phyloP scores from a whole-genome alignment of 2,113 vertebrate genomes.

The Podarcis raffonei region DNA sequence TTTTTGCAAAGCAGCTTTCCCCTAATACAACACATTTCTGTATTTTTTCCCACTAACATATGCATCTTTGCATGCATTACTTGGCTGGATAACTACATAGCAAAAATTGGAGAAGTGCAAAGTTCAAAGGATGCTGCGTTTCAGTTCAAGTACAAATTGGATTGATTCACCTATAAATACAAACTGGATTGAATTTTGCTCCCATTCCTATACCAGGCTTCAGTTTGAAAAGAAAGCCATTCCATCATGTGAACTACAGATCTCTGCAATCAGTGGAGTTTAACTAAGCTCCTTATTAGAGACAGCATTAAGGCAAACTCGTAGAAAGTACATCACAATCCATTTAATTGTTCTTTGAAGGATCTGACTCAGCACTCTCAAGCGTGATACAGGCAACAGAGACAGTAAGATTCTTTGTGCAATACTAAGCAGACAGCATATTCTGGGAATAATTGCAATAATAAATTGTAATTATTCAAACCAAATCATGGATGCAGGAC shows the following conservation, averaged over 20 bases:
- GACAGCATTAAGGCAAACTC: neutral
- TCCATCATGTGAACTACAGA: neutral
- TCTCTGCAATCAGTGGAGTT: neutral
- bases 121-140: no score
- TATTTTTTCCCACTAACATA: no score
- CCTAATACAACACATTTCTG: no score
- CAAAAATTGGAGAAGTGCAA: no score
- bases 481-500: neutral
- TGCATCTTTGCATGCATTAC: no score
- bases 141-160: no score
- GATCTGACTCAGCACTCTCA: neutral
- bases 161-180: no score
- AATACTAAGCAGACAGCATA: neutral
- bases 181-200: no score
- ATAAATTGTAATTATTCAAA: neutral
- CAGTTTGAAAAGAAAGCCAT: neutral
- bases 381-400: neutral
- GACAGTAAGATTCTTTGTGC: no score
- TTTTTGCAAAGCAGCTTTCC: no score
- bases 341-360: neutral
- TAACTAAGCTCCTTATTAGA: neutral
- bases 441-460: neutral
- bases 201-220: neutral
- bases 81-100: no score
- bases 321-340: neutral